Base-by-base conservation (phyloP, 2,797 vertebrate genomes). In the Halcyon leucocephala region DNA sequence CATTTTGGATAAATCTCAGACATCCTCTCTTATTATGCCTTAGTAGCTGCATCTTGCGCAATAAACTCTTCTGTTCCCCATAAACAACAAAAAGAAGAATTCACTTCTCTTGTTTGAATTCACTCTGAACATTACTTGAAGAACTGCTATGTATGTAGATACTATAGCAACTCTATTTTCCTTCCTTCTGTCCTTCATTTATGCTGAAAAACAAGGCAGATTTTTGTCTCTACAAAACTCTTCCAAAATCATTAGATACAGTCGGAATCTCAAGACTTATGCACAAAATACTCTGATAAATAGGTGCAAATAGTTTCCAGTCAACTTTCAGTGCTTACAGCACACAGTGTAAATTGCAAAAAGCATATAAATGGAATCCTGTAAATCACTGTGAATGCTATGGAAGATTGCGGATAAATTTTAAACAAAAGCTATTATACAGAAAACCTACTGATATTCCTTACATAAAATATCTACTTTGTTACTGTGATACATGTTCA, bases 221-320 rank as follows among this genome's bases (percentile, higher is more conserved):
- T 26, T 92, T 91, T 84, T 33, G 8, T 35, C 60, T 82, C 42
- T 61, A 60, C 3, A 51, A 41, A 84, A 82, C 41, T 72, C 54
- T 57, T 86, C 71, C 64, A 61, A 62, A 93, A 82, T 42, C 64
- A 77, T 80, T 66, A 80, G 41, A 51, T 51, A 37, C 11, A 57
- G 29, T 16, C 39, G 19, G 58, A 86, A 48, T 35, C 64, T 83
- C 48, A 52, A 93, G 42, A 62, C n/a, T 82, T 76, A 46, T 76
- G 64, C 19, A 80, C 11, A 69, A 82, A 89, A 69, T 74, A 62
- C 17, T 86, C 48, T 84, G 70, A 95, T 74, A 87, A 95, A 91
- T 60, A 91, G 39, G 17, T 91, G 55, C 44, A 91, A 90, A 90
- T 69, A 76, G 58, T 52, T 79, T 86, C 55, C 81, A 87, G 71